Percentiles rank a stretch among this genome's conserved stretches.
These are phyloP conservation scores for Entomobrya proxima DNA, from an alignment of 2,888 invertebrate species.

Conservation along the genomic window DNA sequence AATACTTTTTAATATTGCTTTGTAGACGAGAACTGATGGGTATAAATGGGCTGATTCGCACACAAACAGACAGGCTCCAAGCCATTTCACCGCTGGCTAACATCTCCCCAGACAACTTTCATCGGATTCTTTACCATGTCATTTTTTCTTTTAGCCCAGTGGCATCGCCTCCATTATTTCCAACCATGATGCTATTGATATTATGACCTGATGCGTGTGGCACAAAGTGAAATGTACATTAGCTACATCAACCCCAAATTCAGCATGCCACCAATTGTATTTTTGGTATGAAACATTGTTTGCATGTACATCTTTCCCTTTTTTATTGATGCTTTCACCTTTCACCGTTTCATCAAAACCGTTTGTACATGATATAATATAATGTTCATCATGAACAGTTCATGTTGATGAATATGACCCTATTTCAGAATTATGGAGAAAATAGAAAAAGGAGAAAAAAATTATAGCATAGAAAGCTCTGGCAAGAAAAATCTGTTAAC, in stretches of 20 bases:
- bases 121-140: neutral
- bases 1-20: slow-evolving; percentile 32
- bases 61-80: neutral
- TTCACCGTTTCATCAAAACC: no score
- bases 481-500: slow-evolving; percentile 31
- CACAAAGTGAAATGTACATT: no score
- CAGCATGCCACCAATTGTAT: no score
- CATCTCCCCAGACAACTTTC: slow-evolving; percentile 54
- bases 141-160: neutral
- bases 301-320: no score
- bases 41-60: slow-evolving; percentile 43
- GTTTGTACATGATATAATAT: no score
- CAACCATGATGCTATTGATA: no score
- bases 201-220: no score
- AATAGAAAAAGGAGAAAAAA: neutral
- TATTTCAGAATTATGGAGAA: neutral
- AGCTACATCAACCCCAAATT: no score
- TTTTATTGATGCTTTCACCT: no score
- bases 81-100: slow-evolving; percentile 40
- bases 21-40: slow-evolving; percentile 28
- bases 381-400: no score
- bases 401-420: neutral
- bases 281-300: no score
- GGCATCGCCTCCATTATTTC: no score
- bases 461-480: neutral